Conservation (phyloP, 2,888 invertebrate species). For the Stegophylla sp. region DNA sequence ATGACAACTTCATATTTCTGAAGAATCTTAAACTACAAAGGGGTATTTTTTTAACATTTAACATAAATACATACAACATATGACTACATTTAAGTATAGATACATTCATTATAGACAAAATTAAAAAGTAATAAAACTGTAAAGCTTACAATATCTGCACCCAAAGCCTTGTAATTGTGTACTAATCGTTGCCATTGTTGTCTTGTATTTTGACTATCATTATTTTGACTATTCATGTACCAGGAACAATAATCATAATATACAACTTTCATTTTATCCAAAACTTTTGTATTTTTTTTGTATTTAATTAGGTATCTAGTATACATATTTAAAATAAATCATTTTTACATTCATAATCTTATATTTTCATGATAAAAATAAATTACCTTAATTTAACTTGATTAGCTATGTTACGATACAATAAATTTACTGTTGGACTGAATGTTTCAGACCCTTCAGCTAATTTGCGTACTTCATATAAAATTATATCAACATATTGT, state of each 20-base stretch:
- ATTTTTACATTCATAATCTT: neutral
- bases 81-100: neutral
- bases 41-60: too few relatives aligned
- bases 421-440: conserved; percentile 73
- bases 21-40: too few relatives aligned
- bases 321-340: conserved; percentile 4
- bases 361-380: neutral
- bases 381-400: conserved; percentile 72
- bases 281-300: conserved; percentile 72
- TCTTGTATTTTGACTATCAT: conserved; percentile 68
- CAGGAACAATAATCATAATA: conserved; percentile 74
- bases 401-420: conserved; percentile 74
- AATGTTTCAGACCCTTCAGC: conserved; percentile 81
- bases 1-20: too few relatives aligned
- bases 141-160: conserved; percentile 68
- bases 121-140: conserved; percentile 59
- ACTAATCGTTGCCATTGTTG: conserved; percentile 77
- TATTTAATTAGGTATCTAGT: conserved; percentile 68
- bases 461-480: conserved; percentile 74
- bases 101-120: conserved; percentile 6
- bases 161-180: conserved; percentile 66
- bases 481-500: conserved; percentile 66
- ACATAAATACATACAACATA: too few relatives aligned
- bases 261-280: conserved; percentile 72
- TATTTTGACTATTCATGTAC: conserved; percentile 67